phyloP scores from a whole-genome alignment of 2,888 invertebrate species.

The Platypus cylindrus region DNA sequence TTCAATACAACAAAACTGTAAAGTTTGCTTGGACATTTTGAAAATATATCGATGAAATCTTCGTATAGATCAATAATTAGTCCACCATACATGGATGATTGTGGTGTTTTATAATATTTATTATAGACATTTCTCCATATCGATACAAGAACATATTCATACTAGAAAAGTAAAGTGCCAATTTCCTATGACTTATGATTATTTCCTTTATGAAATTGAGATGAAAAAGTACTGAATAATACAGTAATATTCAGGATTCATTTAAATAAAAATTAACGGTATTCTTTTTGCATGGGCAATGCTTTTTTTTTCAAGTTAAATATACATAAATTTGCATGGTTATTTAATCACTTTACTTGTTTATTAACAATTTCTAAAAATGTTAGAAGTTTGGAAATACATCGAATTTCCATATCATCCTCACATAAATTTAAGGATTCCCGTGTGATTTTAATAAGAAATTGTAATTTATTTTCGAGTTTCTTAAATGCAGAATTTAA shows the following conservation, averaged over 20 bases:
- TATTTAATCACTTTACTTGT: conserved; percentile 24
- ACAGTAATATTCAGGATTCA: too few species aligned
- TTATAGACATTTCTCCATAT: conserved; percentile 30
- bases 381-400: conserved; percentile 25
- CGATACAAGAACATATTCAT: conserved; percentile 24
- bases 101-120: conserved; percentile 20
- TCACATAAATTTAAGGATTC: conserved; percentile 22
- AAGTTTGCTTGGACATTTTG: conserved; percentile 22
- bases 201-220: too few species aligned
- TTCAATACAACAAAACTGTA: conserved; percentile 23
- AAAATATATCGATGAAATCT: conserved; percentile 23
- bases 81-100: conserved; percentile 28
- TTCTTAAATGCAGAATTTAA: conserved; percentile 24
- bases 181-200: too few species aligned
- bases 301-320: conserved; percentile 2
- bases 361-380: conserved; percentile 25
- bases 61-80: conserved; percentile 24
- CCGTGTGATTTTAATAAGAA: conserved; percentile 19
- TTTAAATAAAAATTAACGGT: too few species aligned
- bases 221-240: too few species aligned
- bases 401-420: conserved; percentile 28
- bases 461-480: conserved; percentile 21
- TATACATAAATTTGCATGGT: too few species aligned
- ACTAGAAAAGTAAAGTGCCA: conserved; percentile 24
- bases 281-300: too few species aligned